Percentiles rank a stretch among this genome's conserved stretches.
Evolutionary conservation across 2,888 invertebrate genomes (phyloP).

Genomic region (Rhopalosiphum nymphaeae): DNA sequence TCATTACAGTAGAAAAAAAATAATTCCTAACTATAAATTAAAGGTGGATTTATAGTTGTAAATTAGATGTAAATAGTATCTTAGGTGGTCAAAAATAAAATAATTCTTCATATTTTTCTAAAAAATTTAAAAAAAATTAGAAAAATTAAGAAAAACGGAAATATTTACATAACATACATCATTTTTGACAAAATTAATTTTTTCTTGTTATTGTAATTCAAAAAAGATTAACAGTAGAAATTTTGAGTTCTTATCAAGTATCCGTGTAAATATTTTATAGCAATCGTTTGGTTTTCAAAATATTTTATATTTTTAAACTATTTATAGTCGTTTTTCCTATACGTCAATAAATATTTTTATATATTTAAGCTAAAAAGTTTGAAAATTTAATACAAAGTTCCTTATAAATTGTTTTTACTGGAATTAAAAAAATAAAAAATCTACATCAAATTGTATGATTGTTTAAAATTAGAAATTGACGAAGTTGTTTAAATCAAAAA

Average conservation of each 20-base stretch:
- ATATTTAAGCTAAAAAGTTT: not conserved
- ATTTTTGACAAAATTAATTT: not conserved
- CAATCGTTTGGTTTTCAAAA: not conserved
- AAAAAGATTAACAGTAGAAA: too few relatives aligned
- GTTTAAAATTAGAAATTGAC: not conserved
- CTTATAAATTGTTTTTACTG: not conserved
- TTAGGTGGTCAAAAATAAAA: not conserved
- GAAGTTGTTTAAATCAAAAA: not conserved
- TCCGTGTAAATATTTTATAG: not conserved
- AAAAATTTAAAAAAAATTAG: not conserved
- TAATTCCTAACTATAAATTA: not conserved
- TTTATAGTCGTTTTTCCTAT: not conserved
- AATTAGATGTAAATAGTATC: not conserved
- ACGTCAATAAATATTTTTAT: too few relatives aligned
- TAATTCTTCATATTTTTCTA: not conserved
- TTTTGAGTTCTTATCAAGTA: not conserved
- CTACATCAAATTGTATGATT: not conserved
- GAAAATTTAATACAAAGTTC: not conserved
- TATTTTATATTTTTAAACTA: not conserved
- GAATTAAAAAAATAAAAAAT: not conserved
- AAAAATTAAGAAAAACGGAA: not conserved
- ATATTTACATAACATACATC: not conserved
- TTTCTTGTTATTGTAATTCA: not conserved
- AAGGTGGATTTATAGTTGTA: not conserved
- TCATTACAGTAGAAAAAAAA: not conserved